Base-by-base conservation (phyloP, 2,888 invertebrate species). In the Lasioglossum leucozonium region DNA sequence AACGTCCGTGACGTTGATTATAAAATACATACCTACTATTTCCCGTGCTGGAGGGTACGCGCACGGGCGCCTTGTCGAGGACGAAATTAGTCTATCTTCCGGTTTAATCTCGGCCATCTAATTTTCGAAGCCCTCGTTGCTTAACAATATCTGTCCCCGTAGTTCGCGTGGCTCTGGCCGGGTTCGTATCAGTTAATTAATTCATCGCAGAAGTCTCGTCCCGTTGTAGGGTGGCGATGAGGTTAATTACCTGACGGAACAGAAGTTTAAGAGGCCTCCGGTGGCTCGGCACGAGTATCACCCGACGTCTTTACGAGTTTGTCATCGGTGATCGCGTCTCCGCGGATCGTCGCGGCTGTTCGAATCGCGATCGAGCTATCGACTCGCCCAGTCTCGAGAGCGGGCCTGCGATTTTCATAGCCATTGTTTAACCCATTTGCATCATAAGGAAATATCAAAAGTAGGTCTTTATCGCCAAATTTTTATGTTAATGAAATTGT, bases 211-310 rank as follows among this genome's bases (percentile, higher is more conserved):
- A 74, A 77, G 67, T 62, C 79, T 37, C 69, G 79, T 83, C 72
- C 72, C 58, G 51, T 79, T 76, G 75, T 79, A 84, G 47, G 30
- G 62, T 77, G 73, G 26, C 58, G 58, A 58, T 82, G 76, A 86
- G 84, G 78, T 81, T 88, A 86, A 86, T 88, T 88, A 88, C 67
- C 80, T 62, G 84, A 69, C 73, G 82, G 82, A 77, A 87, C 76
- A 81, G 67, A 84, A 77, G 42, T 79, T 58, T 79, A 84, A 84
- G 65, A 47, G 62, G 55, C 62, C 79, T 79, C 71, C 30, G 72
- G 79, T 65, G 81, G 34, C 40, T 13, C 51, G 42, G 34, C 47
- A 44, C 47, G 65, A 51, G 80, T 62, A 72, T 82, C 82, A 40
- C 44, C 44, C 69, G 55, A 82, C 22, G 37, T 55, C 55, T 67